A percentile compares a stretch with the other conserved stretches of the same genome.
These are phyloP conservation scores for Cecropterus lyciades DNA, from an alignment of 1,140 invertebrate genomes.

Conservation along the genomic window DNA sequence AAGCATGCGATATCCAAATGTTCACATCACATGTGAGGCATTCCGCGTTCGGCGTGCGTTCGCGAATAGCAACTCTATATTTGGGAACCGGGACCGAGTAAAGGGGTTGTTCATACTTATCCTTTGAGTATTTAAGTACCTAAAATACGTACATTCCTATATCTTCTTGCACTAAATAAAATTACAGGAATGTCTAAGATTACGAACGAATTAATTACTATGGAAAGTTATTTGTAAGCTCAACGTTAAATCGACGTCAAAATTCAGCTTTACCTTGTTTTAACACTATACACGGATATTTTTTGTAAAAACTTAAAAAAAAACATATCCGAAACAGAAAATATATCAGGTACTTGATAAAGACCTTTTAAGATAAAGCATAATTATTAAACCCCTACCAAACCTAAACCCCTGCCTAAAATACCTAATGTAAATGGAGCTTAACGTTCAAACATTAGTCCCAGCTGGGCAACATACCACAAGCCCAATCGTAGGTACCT, in stretches of 20 bases:
- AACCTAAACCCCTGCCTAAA: not conserved
- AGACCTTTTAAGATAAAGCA: not conserved
- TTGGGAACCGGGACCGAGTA: slow-evolving; percentile 38
- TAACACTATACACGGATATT: too few relatives aligned
- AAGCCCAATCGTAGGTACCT: not conserved
- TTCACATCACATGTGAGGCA: slow-evolving; percentile 38
- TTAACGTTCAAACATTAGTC: not conserved
- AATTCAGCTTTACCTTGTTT: too few relatives aligned
- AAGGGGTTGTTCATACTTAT: slow-evolving; percentile 38
- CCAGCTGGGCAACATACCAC: not conserved
- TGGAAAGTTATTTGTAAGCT: too few relatives aligned
- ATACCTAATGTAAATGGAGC: not conserved
- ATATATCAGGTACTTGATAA: too few relatives aligned
- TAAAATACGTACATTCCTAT: not conserved
- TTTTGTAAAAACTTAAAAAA: too few relatives aligned
- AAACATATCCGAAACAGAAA: too few relatives aligned
- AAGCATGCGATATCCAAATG: slow-evolving; percentile 23
- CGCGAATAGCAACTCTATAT: slow-evolving; percentile 50
- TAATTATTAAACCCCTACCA: not conserved
- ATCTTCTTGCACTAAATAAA: too few relatives aligned
- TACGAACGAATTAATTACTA: too few relatives aligned
- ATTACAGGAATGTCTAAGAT: too few relatives aligned
- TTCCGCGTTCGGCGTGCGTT: slow-evolving; percentile 39
- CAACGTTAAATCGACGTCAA: too few relatives aligned
- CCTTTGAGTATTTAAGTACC: not conserved